These are phyloP conservation scores for Pomacea canaliculata DNA, from an alignment of 2,888 invertebrate species.

Conservation along the genomic window DNA sequence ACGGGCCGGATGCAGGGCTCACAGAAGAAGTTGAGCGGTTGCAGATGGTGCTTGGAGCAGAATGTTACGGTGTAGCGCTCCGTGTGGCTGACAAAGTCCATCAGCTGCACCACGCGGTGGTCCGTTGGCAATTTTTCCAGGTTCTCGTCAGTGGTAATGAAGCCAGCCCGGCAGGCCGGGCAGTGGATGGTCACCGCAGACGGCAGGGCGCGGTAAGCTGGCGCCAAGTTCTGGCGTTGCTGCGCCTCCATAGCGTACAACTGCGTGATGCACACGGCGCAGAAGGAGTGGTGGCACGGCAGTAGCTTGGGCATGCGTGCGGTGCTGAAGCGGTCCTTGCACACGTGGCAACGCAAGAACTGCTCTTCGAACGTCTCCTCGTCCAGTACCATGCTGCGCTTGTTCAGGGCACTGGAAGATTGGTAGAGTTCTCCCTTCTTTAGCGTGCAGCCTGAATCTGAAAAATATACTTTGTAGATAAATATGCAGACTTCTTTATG, in stretches of 20 bases:
- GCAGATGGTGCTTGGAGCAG: constrained; percentile 55
- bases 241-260: constrained; percentile 49
- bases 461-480: neutral
- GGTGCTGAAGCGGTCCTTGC: constrained; percentile 47
- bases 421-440: constrained; percentile 24
- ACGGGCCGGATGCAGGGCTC: constrained; percentile 53
- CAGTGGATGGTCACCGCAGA: constrained; percentile 53
- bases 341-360: constrained; percentile 56
- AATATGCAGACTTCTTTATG: no score
- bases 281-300: constrained; percentile 61
- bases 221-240: constrained; percentile 44
- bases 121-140: constrained; percentile 52
- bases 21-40: constrained; percentile 63
- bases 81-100: constrained; percentile 57
- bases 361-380: constrained; percentile 55
- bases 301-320: constrained; percentile 51
- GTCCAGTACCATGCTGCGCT: constrained; percentile 54
- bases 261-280: constrained; percentile 44
- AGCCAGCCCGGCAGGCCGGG: constrained; percentile 49
- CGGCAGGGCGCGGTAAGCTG: constrained; percentile 37
- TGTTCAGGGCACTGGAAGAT: constrained; percentile 32
- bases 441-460: constrained; percentile 13
- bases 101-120: constrained; percentile 58
- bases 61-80: constrained; percentile 54
- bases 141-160: constrained; percentile 55